Percentiles rank a stretch among this genome's conserved stretches.
Evolutionary conservation across 2,113 vertebrate species (phyloP).

Genomic region (Petaurus breviceps): DNA sequence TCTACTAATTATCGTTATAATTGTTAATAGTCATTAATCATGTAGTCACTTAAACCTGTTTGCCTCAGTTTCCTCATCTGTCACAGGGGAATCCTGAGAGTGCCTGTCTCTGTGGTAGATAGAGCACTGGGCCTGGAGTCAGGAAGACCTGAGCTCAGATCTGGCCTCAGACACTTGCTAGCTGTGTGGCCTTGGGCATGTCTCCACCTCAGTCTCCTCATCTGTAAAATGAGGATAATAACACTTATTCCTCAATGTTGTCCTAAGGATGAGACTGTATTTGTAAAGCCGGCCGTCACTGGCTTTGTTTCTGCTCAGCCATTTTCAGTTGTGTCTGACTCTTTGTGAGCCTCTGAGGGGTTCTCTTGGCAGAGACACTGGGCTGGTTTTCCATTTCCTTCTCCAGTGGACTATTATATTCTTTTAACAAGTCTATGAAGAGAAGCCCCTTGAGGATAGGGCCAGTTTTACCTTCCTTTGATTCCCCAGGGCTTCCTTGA

Average conservation of each 20-base stretch:
- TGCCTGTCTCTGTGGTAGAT: not conserved
- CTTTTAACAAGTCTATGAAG: not conserved
- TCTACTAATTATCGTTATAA: not conserved
- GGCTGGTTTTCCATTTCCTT: not conserved
- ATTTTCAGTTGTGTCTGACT: not conserved
- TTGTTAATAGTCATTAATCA: not conserved
- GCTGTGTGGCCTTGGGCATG: too few species aligned
- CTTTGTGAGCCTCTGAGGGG: not conserved
- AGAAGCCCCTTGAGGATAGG: not conserved
- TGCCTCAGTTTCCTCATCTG: not conserved
- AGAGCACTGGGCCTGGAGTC: too few species aligned
- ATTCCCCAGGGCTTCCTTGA: too few species aligned
- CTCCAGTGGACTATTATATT: not conserved
- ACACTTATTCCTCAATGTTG: not conserved
- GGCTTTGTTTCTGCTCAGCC: too few species aligned
- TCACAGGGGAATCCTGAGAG: not conserved
- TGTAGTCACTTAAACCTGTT: not conserved
- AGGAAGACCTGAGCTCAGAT: too few species aligned
- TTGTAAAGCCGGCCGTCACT: too few species aligned
- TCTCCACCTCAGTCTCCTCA: too few species aligned
- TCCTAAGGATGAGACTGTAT: not conserved
- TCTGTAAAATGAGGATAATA: not conserved
- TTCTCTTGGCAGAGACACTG: not conserved
- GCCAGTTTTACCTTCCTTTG: too few species aligned
- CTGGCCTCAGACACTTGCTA: too few species aligned